Evolutionary conservation across 2,797 vertebrate genomes (phyloP), one percentile per base, ranked within the genome.

Genomic region (Coranthus polyacanthus): DNA sequence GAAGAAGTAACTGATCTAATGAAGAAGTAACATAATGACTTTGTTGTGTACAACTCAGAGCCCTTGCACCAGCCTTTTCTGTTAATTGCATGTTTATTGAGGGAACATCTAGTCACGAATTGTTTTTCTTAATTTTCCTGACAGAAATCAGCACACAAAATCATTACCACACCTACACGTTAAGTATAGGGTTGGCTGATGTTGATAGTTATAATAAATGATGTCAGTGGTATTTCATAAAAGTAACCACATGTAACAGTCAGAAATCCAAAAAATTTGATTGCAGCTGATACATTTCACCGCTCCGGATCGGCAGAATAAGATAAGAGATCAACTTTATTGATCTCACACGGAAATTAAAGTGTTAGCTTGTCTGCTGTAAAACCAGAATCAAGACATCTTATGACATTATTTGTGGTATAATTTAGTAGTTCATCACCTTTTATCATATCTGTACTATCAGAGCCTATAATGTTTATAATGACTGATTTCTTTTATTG

Each of bases 301-400:
- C 13, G 15, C 13, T n/a, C 15, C 26, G 6, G 12, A 4, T 20
- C 10, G 11, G 3, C n/a, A 12, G 8, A 11, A 32, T 55, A 42
- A 55, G 38, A 55, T 55, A 55, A 55, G 52, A 55, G 53, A 55
- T 44, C 8, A 4, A 44, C 32, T 44, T 43, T 43, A 57, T 57
- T 43, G 39, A 57, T 57, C 26, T 29, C 16, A 38, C 1, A 24
- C 53, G 9, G 38, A 55, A 55, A 55, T 55, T 26, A 41, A 55
- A 55, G 53, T 41, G 38, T 22, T 42, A 29, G 22, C 24, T 43
- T 6, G 39, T 17, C 39, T 29, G 39, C 39, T 43, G 54, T 57
- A 16, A 29, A 29, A 29, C 8, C 5, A 1, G 26, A 29, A 29
- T 29, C 16, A 32, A n/a, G 17, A 34, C 37, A 45, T 64, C 64